phyloP scores from a whole-genome alignment of 1,140 invertebrate species.

The Batillaria attramentaria region DNA sequence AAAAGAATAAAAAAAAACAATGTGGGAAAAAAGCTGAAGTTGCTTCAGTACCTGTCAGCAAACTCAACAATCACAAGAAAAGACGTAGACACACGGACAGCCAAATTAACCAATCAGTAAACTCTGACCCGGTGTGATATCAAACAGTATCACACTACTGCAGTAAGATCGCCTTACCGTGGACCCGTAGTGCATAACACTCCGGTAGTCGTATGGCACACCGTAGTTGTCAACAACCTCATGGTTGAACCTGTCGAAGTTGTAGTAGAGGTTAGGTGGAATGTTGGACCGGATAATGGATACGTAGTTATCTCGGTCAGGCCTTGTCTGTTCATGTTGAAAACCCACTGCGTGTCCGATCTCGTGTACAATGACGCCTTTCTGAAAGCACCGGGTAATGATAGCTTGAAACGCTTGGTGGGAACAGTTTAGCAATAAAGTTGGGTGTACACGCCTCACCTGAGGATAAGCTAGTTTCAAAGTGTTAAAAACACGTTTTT shows the following conservation, averaged over 20 bases:
- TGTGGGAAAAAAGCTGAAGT: background rate
- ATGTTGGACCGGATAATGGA: constrained; percentile 62
- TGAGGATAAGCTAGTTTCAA: background rate
- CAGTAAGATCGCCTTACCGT: no score
- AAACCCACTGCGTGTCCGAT: constrained; percentile 76
- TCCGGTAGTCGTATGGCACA: constrained; percentile 89
- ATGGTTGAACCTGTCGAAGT: constrained; percentile 94
- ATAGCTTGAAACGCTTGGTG: background rate
- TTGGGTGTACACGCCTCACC: background rate
- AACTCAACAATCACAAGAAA: no score
- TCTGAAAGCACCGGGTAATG: constrained; percentile 35
- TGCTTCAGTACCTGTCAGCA: no score
- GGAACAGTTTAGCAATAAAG: background rate
- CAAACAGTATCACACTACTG: no score
- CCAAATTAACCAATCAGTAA: no score
- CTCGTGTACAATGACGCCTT: constrained; percentile 58
- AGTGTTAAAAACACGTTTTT: no score
- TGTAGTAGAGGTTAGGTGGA: constrained; percentile 79
- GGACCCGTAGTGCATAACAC: constrained; percentile 94
- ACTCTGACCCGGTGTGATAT: no score
- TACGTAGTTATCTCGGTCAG: constrained; percentile 70
- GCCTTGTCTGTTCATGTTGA: constrained; percentile 72
- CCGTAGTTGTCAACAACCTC: constrained; percentile 95
- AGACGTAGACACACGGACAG: no score
- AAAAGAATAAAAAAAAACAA: background rate